phyloP scores from a whole-genome alignment of 2,113 vertebrate genomes.

The Antechinus flavipes region DNA sequence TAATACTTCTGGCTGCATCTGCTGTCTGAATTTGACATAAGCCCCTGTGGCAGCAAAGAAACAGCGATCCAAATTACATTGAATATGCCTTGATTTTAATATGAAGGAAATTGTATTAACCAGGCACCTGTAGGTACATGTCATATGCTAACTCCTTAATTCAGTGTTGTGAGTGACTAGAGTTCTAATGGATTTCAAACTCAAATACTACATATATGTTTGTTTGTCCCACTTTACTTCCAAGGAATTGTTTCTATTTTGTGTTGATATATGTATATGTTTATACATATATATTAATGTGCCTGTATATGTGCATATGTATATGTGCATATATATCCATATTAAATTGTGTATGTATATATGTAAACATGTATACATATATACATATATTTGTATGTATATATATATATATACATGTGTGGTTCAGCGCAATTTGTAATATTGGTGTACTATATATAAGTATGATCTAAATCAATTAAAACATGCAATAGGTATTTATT shows the following conservation, averaged over 20 bases:
- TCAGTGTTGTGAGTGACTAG: conserved; percentile 23
- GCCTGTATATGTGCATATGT: no score
- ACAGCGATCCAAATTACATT: conserved; percentile 70
- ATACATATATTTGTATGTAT: neutral
- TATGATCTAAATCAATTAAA: neutral
- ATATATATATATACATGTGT: neutral
- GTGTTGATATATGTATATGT: neutral
- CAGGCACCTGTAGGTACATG: conserved; percentile 58
- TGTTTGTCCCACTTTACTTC: accelerated
- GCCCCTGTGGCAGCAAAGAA: conserved; percentile 54
- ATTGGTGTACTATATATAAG: neutral
- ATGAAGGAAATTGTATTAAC: conserved; percentile 71
- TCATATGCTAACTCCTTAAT: conserved; percentile 44
- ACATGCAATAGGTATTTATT: neutral
- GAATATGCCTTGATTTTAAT: conserved; percentile 69
- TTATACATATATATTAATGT: no score
- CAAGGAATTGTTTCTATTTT: neutral
- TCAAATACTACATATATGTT: conserved; percentile 44
- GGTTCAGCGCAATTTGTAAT: neutral
- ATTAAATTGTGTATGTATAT: neutral
- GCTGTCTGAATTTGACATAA: conserved; percentile 46
- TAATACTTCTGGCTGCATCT: conserved; percentile 58
- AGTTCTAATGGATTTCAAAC: conserved; percentile 44
- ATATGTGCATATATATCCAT: neutral
- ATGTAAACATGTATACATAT: no score